Evolutionary conservation across 2,797 vertebrate species (phyloP).

Genomic region (Fundulus diaphanus): DNA sequence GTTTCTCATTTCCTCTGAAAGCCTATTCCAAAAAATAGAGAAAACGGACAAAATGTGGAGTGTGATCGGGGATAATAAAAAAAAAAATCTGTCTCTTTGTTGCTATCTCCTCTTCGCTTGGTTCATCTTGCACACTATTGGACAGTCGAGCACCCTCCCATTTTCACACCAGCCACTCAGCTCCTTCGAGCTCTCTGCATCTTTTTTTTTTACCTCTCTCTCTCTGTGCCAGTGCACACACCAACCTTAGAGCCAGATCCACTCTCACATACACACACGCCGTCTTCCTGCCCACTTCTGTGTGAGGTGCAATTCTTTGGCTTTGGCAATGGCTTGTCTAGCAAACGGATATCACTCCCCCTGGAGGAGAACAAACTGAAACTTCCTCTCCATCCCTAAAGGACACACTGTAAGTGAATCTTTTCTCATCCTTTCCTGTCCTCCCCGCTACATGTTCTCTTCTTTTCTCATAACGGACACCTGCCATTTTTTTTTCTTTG

Average conservation of each 20-base stretch:
- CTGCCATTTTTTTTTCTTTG: conserved; percentile 27
- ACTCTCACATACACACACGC: conserved; percentile 41
- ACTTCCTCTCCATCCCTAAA: conserved; percentile 56
- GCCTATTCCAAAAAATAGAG: background rate
- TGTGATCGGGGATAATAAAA: conserved; percentile 28
- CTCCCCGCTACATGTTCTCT: conserved; percentile 13
- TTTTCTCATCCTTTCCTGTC: conserved; percentile 14
- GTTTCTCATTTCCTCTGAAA: conserved; percentile 26
- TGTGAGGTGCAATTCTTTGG: conserved; percentile 41
- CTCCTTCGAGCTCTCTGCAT: conserved; percentile 59
- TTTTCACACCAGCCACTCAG: conserved; percentile 69
- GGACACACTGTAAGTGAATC: conserved; percentile 65
- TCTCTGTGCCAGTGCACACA: conserved; percentile 19
- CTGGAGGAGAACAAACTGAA: conserved; percentile 63
- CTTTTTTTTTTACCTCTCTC: conserved; percentile 46
- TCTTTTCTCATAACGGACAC: conserved; percentile 23
- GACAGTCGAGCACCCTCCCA: conserved; percentile 67
- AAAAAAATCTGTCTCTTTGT: conserved; percentile 56
- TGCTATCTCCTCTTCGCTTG: conserved; percentile 68
- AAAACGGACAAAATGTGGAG: conserved; percentile 28
- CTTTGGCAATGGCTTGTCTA: conserved; percentile 57
- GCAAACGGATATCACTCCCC: conserved; percentile 55
- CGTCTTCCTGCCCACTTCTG: conserved; percentile 31
- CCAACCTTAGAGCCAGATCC: conserved; percentile 49
- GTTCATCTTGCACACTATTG: conserved; percentile 67